Evolutionary conservation across 2,113 vertebrate genomes (phyloP).

Genomic region (Sinosuthora webbiana): DNA sequence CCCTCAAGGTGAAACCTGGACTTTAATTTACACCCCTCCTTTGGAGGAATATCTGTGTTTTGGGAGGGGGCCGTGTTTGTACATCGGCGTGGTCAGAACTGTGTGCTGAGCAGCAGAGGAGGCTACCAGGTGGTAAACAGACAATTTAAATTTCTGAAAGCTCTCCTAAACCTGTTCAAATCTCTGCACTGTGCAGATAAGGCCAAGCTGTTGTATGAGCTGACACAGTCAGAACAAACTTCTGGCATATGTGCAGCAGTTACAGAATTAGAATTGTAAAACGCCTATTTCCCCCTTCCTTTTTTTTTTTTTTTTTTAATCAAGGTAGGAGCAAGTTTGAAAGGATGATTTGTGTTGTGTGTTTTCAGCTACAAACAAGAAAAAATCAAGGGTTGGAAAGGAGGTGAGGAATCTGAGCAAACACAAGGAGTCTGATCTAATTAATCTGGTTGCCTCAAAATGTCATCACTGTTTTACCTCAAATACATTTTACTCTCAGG

Average conservation of each 20-base stretch:
- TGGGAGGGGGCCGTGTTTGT: neutral
- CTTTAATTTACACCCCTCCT: neutral
- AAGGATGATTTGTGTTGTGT: conserved; percentile 10
- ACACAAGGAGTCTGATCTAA: neutral
- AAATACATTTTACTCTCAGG: neutral
- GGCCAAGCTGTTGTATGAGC: conserved; percentile 29
- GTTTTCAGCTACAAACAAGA: neutral
- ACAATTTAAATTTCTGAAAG: conserved; percentile 55
- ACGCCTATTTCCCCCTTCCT: neutral
- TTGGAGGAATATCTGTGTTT: neutral
- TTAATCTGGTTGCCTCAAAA: neutral
- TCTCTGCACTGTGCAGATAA: conserved; percentile 64
- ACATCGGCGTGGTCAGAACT: neutral
- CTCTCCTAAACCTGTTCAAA: conserved; percentile 53
- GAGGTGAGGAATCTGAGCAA: neutral
- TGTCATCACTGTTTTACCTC: neutral
- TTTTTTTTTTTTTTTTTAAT: neutral
- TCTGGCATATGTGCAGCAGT: neutral
- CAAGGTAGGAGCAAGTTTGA: conserved; percentile 26
- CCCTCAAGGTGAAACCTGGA: neutral
- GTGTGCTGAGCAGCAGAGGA: neutral
- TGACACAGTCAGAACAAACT: conserved; percentile 50
- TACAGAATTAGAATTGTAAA: conserved; percentile 53
- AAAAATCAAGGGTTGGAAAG: neutral
- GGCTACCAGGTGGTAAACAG: neutral